Conservation (phyloP, 2,113 vertebrate genomes). For the Lampris incognitus region DNA sequence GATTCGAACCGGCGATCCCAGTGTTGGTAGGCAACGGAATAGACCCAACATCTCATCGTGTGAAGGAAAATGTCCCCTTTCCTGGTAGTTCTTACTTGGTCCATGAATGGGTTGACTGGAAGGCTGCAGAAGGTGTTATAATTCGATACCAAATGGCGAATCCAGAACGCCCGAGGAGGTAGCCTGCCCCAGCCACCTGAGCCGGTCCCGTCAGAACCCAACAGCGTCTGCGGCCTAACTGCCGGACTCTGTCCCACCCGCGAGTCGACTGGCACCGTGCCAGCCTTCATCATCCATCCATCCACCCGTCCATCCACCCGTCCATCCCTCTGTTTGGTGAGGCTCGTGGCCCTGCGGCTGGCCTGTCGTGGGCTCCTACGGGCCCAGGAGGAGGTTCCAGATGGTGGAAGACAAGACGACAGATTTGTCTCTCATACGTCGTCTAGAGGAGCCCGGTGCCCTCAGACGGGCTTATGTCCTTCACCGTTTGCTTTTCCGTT, state of each 20-base stretch:
- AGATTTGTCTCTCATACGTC: constrained; percentile 66
- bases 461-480: not conserved
- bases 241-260: constrained; percentile 48
- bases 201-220: not conserved
- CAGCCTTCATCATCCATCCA: constrained; percentile 37
- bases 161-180: not conserved
- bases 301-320: not conserved
- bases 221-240: constrained; percentile 15
- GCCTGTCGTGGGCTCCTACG: constrained; percentile 20
- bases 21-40: no score
- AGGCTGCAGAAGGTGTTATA: no score
- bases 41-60: no score
- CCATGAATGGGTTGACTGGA: no score
- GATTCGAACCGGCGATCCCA: no score
- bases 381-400: constrained; percentile 46
- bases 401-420: constrained; percentile 61
- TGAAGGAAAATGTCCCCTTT: no score
- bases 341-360: constrained; percentile 35
- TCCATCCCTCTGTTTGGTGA: constrained; percentile 40
- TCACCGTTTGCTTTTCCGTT: no score
- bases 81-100: no score
- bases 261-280: constrained; percentile 59
- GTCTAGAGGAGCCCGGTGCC: constrained; percentile 46
- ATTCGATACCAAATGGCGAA: no score
- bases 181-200: constrained; percentile 7